These are phyloP conservation scores for Fregetta grallaria DNA, from an alignment of 2,113 vertebrate genomes.

Conservation along the genomic window DNA sequence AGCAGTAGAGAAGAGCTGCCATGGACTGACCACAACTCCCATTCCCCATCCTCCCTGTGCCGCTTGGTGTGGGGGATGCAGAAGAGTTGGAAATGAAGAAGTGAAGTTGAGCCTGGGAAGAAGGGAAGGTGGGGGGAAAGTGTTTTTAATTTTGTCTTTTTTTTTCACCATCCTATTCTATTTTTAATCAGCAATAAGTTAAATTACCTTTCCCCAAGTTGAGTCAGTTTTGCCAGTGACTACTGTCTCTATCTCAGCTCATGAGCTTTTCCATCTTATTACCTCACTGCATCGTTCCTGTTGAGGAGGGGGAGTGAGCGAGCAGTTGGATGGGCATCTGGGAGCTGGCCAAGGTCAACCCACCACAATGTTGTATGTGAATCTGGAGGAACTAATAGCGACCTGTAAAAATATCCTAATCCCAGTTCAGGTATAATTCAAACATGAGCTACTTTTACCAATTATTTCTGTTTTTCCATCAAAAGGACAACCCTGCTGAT, in stretches of 20 bases:
- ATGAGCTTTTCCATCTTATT: neutral
- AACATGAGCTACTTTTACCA: neutral
- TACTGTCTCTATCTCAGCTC: neutral
- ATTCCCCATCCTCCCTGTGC: neutral
- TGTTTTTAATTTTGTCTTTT: neutral
- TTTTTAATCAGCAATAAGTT: neutral
- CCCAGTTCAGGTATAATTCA: neutral
- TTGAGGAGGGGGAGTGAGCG: neutral
- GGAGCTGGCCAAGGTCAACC: neutral
- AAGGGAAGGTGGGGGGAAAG: neutral
- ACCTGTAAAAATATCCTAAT: neutral
- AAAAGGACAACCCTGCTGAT: neutral
- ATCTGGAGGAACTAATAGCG: neutral
- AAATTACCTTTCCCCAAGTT: neutral
- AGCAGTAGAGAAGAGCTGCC: neutral
- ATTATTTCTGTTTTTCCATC: neutral
- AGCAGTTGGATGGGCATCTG: neutral
- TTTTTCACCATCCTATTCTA: neutral
- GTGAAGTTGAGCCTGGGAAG: neutral
- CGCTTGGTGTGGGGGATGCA: neutral
- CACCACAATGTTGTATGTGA: neutral
- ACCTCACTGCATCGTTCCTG: neutral
- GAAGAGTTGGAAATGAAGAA: neutral
- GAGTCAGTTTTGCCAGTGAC: neutral
- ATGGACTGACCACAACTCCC: neutral